Evolutionary conservation across 2,113 vertebrate genomes (phyloP).

Genomic region (Aegithalos caudatus): DNA sequence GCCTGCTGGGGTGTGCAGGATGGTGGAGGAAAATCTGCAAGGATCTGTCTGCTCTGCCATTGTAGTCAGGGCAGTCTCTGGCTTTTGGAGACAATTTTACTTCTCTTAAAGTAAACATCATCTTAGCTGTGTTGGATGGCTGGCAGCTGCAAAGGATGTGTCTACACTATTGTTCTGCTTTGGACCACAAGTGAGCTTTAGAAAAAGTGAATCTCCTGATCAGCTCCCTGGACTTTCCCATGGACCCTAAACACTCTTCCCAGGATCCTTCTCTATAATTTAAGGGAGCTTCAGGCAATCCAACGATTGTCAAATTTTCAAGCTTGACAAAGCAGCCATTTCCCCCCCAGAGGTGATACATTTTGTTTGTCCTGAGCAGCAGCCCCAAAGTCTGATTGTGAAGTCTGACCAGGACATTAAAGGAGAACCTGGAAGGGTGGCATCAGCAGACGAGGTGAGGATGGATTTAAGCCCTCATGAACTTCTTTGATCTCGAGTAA

Average conservation of each 20-base stretch:
- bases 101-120: background rate
- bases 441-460: background rate
- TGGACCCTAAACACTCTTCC: background rate
- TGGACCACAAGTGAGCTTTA: background rate
- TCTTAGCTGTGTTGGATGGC: background rate
- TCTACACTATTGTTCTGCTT: background rate
- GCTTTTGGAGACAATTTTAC: background rate
- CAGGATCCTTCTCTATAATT: background rate
- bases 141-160: background rate
- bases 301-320: background rate
- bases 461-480: background rate
- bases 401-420: background rate
- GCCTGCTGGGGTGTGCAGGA: background rate
- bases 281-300: background rate
- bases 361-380: background rate
- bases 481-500: fast-evolving
- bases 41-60: background rate
- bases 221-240: background rate
- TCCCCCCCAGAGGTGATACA: background rate
- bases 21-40: background rate
- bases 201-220: background rate
- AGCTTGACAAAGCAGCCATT: background rate
- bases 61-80: background rate
- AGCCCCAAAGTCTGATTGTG: background rate
- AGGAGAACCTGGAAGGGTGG: background rate